phyloP scores from a whole-genome alignment of 2,888 invertebrate genomes.

The Hylaea fasciaria region DNA sequence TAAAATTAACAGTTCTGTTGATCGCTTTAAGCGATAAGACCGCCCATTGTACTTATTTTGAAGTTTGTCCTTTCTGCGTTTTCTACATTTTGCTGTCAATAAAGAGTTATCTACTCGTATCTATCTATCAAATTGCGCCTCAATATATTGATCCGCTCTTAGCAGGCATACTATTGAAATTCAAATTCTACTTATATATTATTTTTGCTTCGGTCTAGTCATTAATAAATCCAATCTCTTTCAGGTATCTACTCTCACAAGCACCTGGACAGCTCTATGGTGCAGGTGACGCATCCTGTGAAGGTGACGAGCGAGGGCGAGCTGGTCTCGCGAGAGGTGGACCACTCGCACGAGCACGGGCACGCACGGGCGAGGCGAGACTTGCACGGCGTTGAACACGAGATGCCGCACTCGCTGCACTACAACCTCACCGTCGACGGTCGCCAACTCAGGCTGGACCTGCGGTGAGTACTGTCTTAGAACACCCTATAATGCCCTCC shows the following conservation, averaged over 20 bases:
- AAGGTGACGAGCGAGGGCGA: slow-evolving; percentile 85
- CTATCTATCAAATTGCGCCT: too few relatives aligned
- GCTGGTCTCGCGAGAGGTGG: slow-evolving; percentile 83
- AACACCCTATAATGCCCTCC: background rate
- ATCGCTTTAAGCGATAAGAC: too few relatives aligned
- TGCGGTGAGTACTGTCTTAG: slow-evolving; percentile 66
- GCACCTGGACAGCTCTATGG: slow-evolving; percentile 79
- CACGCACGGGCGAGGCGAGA: slow-evolving; percentile 82
- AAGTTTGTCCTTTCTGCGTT: too few relatives aligned
- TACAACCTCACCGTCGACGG: slow-evolving; percentile 81
- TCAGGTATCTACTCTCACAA: slow-evolving; percentile 81
- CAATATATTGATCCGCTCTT: too few relatives aligned
- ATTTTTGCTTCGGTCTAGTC: background rate
- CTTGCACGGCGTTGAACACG: slow-evolving; percentile 62
- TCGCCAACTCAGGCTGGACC: slow-evolving; percentile 73
- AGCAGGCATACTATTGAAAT: too few relatives aligned
- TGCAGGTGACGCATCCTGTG: slow-evolving; percentile 86
- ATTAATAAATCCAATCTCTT: slow-evolving; percentile 2
- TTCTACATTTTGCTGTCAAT: too few relatives aligned
- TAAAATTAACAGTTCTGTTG: too few relatives aligned
- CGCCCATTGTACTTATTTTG: too few relatives aligned
- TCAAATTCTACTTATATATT: too few relatives aligned
- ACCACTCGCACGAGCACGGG: slow-evolving; percentile 81
- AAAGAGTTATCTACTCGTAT: too few relatives aligned
- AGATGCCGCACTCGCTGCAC: slow-evolving; percentile 68